Percentiles rank a stretch among this genome's conserved stretches.
phyloP scores from a whole-genome alignment of 2,797 vertebrate species.

The Knipowitschia caucasica region DNA sequence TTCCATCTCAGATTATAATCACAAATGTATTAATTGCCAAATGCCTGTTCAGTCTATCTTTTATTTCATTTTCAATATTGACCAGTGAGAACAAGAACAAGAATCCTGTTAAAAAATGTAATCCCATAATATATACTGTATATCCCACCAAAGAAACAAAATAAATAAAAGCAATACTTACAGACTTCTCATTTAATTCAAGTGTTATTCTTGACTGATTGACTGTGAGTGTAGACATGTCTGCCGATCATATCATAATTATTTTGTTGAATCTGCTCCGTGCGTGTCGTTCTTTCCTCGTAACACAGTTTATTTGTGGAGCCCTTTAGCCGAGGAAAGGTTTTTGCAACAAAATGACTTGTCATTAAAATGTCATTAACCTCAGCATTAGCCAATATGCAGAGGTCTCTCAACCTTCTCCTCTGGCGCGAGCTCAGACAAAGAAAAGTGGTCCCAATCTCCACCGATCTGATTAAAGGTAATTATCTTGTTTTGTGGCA shows the following conservation, averaged over 20 bases:
- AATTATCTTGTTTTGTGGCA: not conserved
- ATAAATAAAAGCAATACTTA: not conserved
- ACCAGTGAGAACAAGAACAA: too few relatives aligned
- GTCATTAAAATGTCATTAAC: slow-evolving; percentile 9
- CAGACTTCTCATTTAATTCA: too few relatives aligned
- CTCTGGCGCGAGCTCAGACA: not conserved
- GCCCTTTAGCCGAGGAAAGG: slow-evolving; percentile 1
- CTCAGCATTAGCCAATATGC: slow-evolving; percentile 1
- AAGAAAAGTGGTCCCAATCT: not conserved
- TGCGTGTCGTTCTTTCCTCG: not conserved
- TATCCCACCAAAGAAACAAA: not conserved
- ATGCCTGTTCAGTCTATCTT: not conserved
- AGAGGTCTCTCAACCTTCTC: not conserved
- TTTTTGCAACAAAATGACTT: slow-evolving; percentile 7
- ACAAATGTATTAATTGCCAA: too few relatives aligned
- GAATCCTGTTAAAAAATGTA: too few relatives aligned
- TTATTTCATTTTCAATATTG: too few relatives aligned
- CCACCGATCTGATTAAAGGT: not conserved
- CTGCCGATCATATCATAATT: too few relatives aligned
- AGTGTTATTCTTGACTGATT: too few relatives aligned
- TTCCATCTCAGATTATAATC: too few relatives aligned
- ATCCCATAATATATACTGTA: not conserved
- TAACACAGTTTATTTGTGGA: slow-evolving; percentile 1
- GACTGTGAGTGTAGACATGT: not conserved
- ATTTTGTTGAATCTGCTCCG: too few relatives aligned